phyloP scores from a whole-genome alignment of 2,113 vertebrate species.

The Pituophis catenifer region DNA sequence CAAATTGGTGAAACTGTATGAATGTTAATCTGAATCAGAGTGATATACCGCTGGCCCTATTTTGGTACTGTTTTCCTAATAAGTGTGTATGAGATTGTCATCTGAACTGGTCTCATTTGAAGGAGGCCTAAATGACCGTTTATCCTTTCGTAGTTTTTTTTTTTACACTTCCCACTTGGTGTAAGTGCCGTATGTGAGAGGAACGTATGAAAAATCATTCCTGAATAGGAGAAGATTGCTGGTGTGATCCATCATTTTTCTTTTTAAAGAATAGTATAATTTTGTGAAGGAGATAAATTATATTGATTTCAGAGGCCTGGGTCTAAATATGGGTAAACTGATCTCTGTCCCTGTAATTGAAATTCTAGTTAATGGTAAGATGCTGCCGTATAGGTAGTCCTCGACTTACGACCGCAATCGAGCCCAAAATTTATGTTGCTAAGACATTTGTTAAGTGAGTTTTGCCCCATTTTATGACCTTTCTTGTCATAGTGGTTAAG shows the following conservation, averaged over 20 bases:
- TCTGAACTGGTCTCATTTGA: not conserved
- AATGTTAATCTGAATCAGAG: not conserved
- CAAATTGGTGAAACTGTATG: not conserved
- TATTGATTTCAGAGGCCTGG: not conserved
- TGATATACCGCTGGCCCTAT: not conserved
- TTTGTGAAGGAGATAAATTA: not conserved
- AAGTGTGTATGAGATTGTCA: not conserved
- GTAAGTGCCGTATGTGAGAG: no score
- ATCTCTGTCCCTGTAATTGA: not conserved
- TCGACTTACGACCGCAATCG: not conserved
- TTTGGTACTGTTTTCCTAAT: not conserved
- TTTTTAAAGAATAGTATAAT: not conserved
- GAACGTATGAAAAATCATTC: not conserved
- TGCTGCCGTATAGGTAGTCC: not conserved
- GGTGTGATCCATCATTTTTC: not conserved
- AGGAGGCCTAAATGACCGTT: not conserved
- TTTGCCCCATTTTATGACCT: not conserved
- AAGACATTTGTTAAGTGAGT: not conserved
- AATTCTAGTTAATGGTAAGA: not conserved
- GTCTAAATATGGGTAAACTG: not conserved
- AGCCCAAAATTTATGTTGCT: not conserved
- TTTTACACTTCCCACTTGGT: not conserved
- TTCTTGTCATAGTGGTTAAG: not conserved
- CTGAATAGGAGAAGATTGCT: not conserved
- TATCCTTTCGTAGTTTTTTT: not conserved